Evolutionary conservation across 2,113 vertebrate genomes (phyloP), one percentile per base, ranked within the genome.

Genomic region (Tupaia tana): DNA sequence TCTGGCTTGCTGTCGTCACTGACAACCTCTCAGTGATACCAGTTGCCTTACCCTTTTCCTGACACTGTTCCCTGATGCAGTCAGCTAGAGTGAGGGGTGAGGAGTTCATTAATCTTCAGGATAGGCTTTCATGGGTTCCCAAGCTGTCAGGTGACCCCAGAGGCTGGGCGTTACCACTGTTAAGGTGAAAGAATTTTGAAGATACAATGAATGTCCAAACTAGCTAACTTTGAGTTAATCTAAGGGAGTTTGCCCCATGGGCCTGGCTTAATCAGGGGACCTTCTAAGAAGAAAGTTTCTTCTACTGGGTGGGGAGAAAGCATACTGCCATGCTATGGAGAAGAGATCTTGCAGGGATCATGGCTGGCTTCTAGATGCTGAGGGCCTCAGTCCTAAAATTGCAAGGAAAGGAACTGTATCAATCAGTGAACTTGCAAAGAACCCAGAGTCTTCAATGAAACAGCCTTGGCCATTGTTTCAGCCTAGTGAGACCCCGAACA

Each of bases 271-370:
- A 82, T n/a, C 69, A 10, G 43, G 69, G 2, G n/a, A 59, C 14
- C 3, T 34, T 52, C 59, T n/a, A 34, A 80, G 54, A 13, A 3
- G 3, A 10, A 70, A 34, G 22, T 3, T n/a, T 54, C 18, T 9
- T 6, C 22, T 12, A 20, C 61, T 25, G 43, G 63, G 9, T 69
- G 29, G 25, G 58, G 80, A 12, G 15, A 15, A 56, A 85, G 64
- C 18, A 16, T 25, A 58, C 22, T 31, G 24, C 7, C 69, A 7
- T 0, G 2, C 22, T 16, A 3, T 9, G 31, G 54, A 58, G n/a
- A n/a, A 31, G 2, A 16, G 58, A 1, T 0, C 0, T 12, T 56
- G 56, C 29, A 14, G 56, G 24, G 22, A 11, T 0, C 7, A 2
- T 0, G 0, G 54, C n/a, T 6, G 15, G 18, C 25, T 20, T 74